phyloP scores from a whole-genome alignment of 2,113 vertebrate genomes.

The Anhinga anhinga region DNA sequence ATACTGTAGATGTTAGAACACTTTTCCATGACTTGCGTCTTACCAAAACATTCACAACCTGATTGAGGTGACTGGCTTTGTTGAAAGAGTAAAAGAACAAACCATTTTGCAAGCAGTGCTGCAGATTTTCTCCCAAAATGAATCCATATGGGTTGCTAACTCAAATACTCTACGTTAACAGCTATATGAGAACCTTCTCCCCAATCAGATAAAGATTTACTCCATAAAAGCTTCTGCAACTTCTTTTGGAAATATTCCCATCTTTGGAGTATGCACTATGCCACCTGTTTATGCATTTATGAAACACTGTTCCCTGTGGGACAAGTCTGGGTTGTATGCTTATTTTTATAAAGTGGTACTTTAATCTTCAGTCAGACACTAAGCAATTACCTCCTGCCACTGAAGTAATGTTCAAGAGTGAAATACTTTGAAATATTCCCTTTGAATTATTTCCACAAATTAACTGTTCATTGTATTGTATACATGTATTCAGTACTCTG shows the following conservation, averaged over 20 bases:
- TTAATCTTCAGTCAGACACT: slow-evolving; percentile 54
- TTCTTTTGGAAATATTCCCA: slow-evolving; percentile 51
- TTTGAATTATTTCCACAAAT: slow-evolving; percentile 2
- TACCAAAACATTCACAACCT: background rate
- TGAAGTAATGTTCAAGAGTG: slow-evolving; percentile 3
- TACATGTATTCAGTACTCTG: background rate
- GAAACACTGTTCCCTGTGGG: slow-evolving; percentile 39
- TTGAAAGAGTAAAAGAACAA: background rate
- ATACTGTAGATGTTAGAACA: background rate
- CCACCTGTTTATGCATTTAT: slow-evolving; percentile 59
- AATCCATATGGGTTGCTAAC: slow-evolving; percentile 24
- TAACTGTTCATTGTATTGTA: background rate
- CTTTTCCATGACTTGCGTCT: background rate
- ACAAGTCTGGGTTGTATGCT: slow-evolving; percentile 58
- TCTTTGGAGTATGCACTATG: background rate
- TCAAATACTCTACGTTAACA: background rate
- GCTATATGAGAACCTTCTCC: slow-evolving; percentile 36
- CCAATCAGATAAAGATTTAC: slow-evolving; percentile 42
- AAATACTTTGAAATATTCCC: background rate
- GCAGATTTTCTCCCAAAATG: background rate
- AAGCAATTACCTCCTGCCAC: slow-evolving; percentile 21
- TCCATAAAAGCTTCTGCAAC: slow-evolving; percentile 31
- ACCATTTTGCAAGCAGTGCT: background rate
- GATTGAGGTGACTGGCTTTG: background rate
- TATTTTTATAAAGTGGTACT: slow-evolving; percentile 38